Evolutionary conservation across 2,113 vertebrate genomes (phyloP).

Genomic region (Paedocypris sp.): DNA sequence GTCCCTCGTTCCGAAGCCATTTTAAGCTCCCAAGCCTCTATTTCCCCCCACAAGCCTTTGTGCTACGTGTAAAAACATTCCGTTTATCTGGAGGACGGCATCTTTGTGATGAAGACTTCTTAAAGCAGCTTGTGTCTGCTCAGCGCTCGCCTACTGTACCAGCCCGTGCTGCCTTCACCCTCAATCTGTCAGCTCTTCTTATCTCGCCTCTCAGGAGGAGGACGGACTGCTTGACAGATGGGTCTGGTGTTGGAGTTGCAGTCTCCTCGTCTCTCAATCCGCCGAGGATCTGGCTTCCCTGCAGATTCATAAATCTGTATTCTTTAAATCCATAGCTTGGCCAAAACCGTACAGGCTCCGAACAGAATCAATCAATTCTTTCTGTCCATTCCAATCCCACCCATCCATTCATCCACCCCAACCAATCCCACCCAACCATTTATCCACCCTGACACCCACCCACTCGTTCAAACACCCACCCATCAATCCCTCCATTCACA

Average conservation of each 20-base stretch:
- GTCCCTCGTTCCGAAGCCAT: not conserved
- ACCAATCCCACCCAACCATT: no score
- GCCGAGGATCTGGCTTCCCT: conserved; percentile 16
- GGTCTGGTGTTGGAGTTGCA: conserved; percentile 8
- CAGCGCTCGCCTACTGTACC: conserved; percentile 4
- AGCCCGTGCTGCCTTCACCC: conserved; percentile 12
- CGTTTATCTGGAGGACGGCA: not conserved
- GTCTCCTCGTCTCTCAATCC: not conserved
- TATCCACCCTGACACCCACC: no score
- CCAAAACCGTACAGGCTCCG: no score
- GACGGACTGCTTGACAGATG: conserved; percentile 17
- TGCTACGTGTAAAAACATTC: not conserved
- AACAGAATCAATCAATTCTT: no score
- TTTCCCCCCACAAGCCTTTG: not conserved
- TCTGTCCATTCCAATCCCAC: no score
- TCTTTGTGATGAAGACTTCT: not conserved
- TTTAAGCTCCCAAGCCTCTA: not conserved
- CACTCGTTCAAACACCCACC: no score
- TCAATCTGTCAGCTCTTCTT: conserved; percentile 14
- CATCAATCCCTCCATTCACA: no score
- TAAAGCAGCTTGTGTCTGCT: conserved; percentile 4
- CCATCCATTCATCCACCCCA: no score
- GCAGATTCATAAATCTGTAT: conserved; percentile 1
- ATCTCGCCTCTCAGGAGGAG: conserved; percentile 1
- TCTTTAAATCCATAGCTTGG: conserved; percentile 19